Percentiles rank a stretch among this genome's conserved stretches.
phyloP scores from a whole-genome alignment of 2,888 invertebrate genomes.

The Campopleginae sp. region DNA sequence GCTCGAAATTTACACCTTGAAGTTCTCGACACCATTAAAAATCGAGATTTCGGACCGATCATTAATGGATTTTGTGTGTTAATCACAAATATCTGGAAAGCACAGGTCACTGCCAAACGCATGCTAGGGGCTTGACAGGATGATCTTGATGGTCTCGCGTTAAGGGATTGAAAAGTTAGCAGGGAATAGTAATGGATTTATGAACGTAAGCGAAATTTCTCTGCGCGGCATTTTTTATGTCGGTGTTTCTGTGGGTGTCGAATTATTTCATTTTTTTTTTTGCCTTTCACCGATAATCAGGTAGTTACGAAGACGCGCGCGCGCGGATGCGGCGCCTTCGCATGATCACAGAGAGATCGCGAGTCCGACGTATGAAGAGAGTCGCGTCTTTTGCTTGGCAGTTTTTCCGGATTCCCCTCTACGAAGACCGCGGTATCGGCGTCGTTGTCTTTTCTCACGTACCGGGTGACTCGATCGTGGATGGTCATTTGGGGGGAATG shows the following conservation, averaged over 20 bases:
- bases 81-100: conserved; percentile 1
- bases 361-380: conserved; percentile 17
- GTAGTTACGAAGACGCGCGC: not conserved
- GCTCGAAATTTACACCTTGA: conserved; percentile 21
- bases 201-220: not conserved
- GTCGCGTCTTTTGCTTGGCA: conserved; percentile 26
- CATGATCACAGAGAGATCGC: conserved; percentile 6
- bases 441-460: conserved; percentile 2
- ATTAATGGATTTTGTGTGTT: conserved; percentile 33
- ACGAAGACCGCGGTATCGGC: not conserved
- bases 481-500: not conserved
- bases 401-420: conserved; percentile 13
- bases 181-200: not conserved
- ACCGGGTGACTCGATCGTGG: not conserved
- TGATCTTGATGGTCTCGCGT: not conserved
- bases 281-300: not conserved
- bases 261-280: not conserved
- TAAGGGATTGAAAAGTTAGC: not conserved
- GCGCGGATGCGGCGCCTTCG: not conserved
- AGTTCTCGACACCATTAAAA: conserved; percentile 6
- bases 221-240: not conserved
- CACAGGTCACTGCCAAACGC: not conserved
- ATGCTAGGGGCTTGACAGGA: not conserved
- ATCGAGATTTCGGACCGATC: not conserved
- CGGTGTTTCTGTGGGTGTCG: not conserved